phyloP scores from a whole-genome alignment of 2,888 invertebrate species.

The Synergus japonicus region DNA sequence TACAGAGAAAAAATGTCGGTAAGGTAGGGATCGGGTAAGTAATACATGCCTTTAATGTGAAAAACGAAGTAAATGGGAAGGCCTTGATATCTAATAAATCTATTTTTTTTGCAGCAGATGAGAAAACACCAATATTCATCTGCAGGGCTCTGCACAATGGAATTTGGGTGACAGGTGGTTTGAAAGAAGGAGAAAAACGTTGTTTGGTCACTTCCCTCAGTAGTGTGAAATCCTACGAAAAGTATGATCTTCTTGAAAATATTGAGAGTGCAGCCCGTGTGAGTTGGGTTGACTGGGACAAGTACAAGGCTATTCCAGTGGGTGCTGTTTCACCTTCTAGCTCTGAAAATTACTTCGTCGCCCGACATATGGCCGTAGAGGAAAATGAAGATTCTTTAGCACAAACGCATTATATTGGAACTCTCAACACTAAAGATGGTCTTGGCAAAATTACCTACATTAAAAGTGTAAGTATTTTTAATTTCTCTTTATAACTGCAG shows the following conservation, averaged over 20 bases:
- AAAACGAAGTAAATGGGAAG: too few species aligned
- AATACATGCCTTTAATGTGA: too few species aligned
- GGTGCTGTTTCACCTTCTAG: conserved; percentile 83
- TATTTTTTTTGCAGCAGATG: conserved; percentile 41
- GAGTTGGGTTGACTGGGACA: conserved; percentile 87
- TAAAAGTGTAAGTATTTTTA: conserved; percentile 78
- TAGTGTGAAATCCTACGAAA: conserved; percentile 80
- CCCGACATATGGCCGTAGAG: conserved; percentile 73
- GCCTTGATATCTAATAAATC: too few species aligned
- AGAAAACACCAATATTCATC: conserved; percentile 80
- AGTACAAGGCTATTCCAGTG: conserved; percentile 82
- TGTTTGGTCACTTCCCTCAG: conserved; percentile 84
- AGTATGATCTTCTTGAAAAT: conserved; percentile 87
- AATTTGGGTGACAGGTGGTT: conserved; percentile 86
- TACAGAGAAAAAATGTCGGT: too few species aligned
- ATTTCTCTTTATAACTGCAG: conserved; percentile 1
- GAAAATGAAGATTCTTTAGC: conserved; percentile 58
- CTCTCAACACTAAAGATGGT: conserved; percentile 81
- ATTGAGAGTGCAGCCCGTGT: conserved; percentile 87
- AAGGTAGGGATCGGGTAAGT: too few species aligned
- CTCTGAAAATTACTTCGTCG: conserved; percentile 76
- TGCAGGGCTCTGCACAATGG: conserved; percentile 87
- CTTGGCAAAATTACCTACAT: conserved; percentile 85
- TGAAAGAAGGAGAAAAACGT: conserved; percentile 80
- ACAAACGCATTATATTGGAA: conserved; percentile 84